Base-by-base conservation (phyloP, 2,113 vertebrate genomes). In the Haliaeetus leucogaster region DNA sequence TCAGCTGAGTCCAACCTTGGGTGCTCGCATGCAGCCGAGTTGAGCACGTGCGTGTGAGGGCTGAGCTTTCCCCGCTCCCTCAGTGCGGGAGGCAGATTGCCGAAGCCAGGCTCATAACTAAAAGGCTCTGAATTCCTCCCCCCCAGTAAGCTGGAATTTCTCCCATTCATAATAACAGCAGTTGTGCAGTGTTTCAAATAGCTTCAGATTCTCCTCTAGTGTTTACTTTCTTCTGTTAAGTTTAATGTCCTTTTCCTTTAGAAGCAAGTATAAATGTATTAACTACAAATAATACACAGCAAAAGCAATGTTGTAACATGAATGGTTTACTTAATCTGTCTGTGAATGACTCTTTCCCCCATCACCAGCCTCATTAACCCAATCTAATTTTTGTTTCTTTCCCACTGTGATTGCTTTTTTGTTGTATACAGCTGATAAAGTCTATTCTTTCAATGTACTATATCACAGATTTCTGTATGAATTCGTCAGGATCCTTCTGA, bases 31-130 rank as follows among this genome's bases (percentile, higher is more conserved):
- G 11, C 1, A 8, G n/a, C 63, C 19, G 58, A 53, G 52, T 11
- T 10, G 62, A 63, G 50, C 63, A 2, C 2, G 3, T 18, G 12
- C 0, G 0, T 8, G 30, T 1, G 1, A n/a, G 34, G 63, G 68
- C 48, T 86, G 90, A n/a, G 68, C n/a, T n/a, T 43, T 26, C 48
- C 58, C 62, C 7, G 25, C 79, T 84, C 55, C 85, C 67, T 61
- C 21, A 0, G 3, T 8, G 65, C 21, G 3, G 78, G 61, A 74
- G 62, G 66, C 90, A 92, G 36, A 30, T 86, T 53, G 55, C 76
- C 68, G 3, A 42, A 73, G 43, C 32, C 73, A 56, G 52, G n/a
- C 25, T 58, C 2, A 1, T 3, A 23, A 38, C 38, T 38, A 8
- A 70, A 65, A 89, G 38, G 40, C 32, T 82, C 68, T 27, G 38